Base-by-base conservation (phyloP, 1,140 invertebrate species). In the Physella acuta region DNA sequence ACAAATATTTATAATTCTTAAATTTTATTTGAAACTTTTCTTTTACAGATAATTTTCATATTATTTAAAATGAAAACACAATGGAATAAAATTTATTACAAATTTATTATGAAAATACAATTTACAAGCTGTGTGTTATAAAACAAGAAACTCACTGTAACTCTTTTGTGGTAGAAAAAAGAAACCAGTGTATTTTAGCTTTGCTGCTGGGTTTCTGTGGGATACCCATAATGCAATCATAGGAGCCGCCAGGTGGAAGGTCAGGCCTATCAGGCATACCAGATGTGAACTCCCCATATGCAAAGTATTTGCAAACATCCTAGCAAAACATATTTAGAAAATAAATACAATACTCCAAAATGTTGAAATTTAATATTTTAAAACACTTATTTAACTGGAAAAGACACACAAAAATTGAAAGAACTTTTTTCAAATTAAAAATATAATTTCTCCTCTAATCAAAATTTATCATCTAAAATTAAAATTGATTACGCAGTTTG, bases 301-400 rank as follows among this genome's bases (percentile, higher is more conserved):
- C 79, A 78, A 82, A 81, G 44, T 75, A 76, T 70, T 82, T 81
- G 33, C 72, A 71, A 4, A 82, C 81, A 68, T 81, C 76, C 79
- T 82, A 58, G 2, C 68, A 71, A 55, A 62, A 61, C 66, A 64
- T 56, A n/a, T n/a, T n/a, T n/a, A n/a, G n/a, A n/a, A n/a, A n/a
- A n/a, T n/a, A n/a, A n/a, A n/a, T n/a, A n/a, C n/a, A n/a, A n/a
- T n/a, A n/a, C n/a, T n/a, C n/a, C n/a, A n/a, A n/a, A n/a, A n/a
- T n/a, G n/a, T n/a, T n/a, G n/a, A n/a, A n/a, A n/a, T n/a, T n/a
- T n/a, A n/a, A n/a, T n/a, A n/a, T n/a, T n/a, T n/a, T n/a, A n/a
- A n/a, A n/a, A n/a, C n/a, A n/a, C n/a, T n/a, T n/a, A n/a, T n/a
- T n/a, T n/a, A n/a, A n/a, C n/a, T n/a, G n/a, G n/a, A n/a, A n/a